A percentile compares a stretch with the other conserved stretches of the same genome.
phyloP scores from a whole-genome alignment of 1,140 invertebrate species.

The Aethina tumida region DNA sequence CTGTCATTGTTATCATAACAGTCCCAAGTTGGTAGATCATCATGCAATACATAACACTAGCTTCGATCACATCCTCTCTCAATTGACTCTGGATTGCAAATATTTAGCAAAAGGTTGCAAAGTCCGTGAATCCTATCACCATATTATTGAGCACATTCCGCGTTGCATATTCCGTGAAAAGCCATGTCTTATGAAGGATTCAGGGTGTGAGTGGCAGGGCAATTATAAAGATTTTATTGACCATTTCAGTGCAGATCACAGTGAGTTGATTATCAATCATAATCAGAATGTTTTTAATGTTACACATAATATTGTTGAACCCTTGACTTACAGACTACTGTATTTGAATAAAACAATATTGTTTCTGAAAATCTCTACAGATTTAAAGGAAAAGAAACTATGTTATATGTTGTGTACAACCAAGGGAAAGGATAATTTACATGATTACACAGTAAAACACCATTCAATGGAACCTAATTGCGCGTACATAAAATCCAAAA shows the following conservation, averaged over 20 bases:
- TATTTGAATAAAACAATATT: conserved; percentile 17
- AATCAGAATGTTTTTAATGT: conserved; percentile 18
- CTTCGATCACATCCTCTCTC: conserved; percentile 11
- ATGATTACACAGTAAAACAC: conserved; percentile 23
- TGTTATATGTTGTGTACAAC: conserved; percentile 20
- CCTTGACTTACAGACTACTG: conserved; percentile 11
- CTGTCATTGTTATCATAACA: conserved; percentile 14
- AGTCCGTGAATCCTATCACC: conserved; percentile 9
- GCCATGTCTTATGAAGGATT: conserved; percentile 15
- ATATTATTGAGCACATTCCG: neutral
- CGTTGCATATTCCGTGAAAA: conserved; percentile 8
- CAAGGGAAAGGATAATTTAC: conserved; percentile 16
- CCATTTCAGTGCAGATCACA: conserved; percentile 20
- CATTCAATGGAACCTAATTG: conserved; percentile 19
- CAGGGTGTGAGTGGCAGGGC: conserved; percentile 20
- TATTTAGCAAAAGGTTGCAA: conserved; percentile 19
- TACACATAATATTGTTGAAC: conserved; percentile 15
- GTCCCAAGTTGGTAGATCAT: conserved; percentile 8
- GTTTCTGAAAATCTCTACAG: conserved; percentile 16
- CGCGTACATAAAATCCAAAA: conserved; percentile 20
- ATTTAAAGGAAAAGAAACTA: conserved; percentile 14
- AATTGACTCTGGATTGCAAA: conserved; percentile 15
- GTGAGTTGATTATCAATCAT: conserved; percentile 20
- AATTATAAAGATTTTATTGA: conserved; percentile 16
- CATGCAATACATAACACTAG: conserved; percentile 16